phyloP scores from a whole-genome alignment of 2,113 vertebrate species.

The Aix galericulata region DNA sequence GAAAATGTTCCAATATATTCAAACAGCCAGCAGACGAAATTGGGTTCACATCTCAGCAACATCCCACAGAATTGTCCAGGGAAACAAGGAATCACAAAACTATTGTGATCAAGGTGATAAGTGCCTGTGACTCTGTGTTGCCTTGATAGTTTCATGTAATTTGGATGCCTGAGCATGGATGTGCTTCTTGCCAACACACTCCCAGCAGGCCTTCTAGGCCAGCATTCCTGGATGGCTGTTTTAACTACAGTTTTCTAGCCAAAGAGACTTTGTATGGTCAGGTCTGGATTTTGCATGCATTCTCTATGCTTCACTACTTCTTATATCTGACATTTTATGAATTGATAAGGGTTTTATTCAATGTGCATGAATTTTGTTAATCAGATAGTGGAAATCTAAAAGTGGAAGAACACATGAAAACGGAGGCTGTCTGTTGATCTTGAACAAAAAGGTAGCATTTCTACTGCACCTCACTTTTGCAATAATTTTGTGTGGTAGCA shows the following conservation, averaged over 20 bases:
- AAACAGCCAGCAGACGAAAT: neutral
- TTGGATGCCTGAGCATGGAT: neutral
- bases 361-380: neutral
- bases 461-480: neutral
- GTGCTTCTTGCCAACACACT: neutral
- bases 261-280: neutral
- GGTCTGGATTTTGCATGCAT: neutral
- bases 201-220: neutral
- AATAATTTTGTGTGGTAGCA: neutral
- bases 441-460: neutral
- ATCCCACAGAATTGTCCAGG: neutral
- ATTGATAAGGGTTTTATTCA: neutral
- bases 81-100: neutral
- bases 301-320: neutral
- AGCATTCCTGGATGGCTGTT: neutral
- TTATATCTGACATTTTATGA: accelerated
- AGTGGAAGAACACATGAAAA: neutral
- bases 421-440: neutral
- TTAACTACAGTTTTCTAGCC: neutral
- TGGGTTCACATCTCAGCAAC: neutral
- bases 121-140: neutral
- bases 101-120: neutral
- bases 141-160: neutral
- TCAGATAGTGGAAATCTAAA: neutral
- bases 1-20: neutral